Evolutionary conservation across 2,797 vertebrate genomes (phyloP).

Genomic region (Muscicapa comitata): DNA sequence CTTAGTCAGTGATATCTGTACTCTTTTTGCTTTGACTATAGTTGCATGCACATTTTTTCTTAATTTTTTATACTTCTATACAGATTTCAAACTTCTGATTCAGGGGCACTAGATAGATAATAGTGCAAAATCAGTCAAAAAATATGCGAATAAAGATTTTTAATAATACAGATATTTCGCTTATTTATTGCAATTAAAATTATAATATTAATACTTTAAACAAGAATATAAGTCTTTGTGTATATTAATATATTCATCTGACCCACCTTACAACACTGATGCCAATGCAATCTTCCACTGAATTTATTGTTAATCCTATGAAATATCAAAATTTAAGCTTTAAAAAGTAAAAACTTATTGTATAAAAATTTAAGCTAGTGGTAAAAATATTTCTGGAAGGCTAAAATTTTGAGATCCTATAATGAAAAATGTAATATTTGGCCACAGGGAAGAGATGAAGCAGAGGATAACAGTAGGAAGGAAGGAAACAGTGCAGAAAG

Average conservation of each 20-base stretch:
- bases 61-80: background rate
- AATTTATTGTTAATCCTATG: background rate
- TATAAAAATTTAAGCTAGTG: background rate
- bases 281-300: background rate
- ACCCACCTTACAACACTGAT: background rate
- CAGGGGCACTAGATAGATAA: background rate
- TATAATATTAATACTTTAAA: background rate
- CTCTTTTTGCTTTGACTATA: background rate
- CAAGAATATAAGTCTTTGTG: background rate
- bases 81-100: background rate
- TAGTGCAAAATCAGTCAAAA: background rate
- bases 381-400: background rate
- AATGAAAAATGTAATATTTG: background rate
- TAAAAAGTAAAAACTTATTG: background rate
- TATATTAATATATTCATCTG: background rate
- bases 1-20: background rate
- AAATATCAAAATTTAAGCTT: background rate
- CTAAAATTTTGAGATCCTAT: background rate
- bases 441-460: background rate
- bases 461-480: background rate
- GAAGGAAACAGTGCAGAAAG: background rate
- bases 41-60: background rate
- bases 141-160: background rate
- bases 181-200: background rate
- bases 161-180: background rate